These are phyloP conservation scores for Drosophila nr. perissopoda DNA, from an alignment of 2,888 invertebrate genomes.

Conservation along the genomic window DNA sequence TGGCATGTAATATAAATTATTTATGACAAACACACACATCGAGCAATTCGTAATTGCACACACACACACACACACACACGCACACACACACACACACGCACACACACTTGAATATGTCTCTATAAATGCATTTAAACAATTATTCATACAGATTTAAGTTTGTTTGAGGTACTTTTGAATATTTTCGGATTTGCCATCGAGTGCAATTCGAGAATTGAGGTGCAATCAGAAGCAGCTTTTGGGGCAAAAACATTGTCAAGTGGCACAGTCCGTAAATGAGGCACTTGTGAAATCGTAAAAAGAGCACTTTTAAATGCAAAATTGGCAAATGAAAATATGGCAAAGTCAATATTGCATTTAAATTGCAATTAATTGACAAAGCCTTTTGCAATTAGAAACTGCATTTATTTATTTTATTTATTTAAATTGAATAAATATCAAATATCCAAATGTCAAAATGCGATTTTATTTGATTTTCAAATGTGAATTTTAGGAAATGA, in stretches of 20 bases:
- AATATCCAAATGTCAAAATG: not conserved
- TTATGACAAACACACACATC: slow-evolving; percentile 63
- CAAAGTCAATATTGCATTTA: slow-evolving; percentile 21
- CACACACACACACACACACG: slow-evolving; percentile 10
- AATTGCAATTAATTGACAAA: slow-evolving; percentile 2
- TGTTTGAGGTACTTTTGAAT: slow-evolving; percentile 10
- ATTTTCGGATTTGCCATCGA: slow-evolving; percentile 52
- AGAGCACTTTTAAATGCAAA: slow-evolving; percentile 14
- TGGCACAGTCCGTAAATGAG: slow-evolving; percentile 34
- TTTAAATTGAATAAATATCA: not conserved
- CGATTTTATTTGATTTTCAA: not conserved
- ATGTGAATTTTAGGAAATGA: not conserved
- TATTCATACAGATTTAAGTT: slow-evolving; percentile 5
- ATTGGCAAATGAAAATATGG: not conserved
- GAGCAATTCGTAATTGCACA: slow-evolving; percentile 71
- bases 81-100: not conserved
- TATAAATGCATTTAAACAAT: not conserved
- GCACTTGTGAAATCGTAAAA: slow-evolving; percentile 33
- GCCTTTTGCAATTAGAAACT: not conserved
- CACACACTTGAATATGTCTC: not conserved
- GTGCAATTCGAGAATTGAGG: slow-evolving; percentile 53
- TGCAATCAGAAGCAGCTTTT: slow-evolving; percentile 36
- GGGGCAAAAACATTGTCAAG: slow-evolving; percentile 19
- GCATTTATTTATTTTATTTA: not conserved
- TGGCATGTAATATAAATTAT: slow-evolving; percentile 66